phyloP scores from a whole-genome alignment of 2,797 vertebrate genomes.

The Danio kyathit region DNA sequence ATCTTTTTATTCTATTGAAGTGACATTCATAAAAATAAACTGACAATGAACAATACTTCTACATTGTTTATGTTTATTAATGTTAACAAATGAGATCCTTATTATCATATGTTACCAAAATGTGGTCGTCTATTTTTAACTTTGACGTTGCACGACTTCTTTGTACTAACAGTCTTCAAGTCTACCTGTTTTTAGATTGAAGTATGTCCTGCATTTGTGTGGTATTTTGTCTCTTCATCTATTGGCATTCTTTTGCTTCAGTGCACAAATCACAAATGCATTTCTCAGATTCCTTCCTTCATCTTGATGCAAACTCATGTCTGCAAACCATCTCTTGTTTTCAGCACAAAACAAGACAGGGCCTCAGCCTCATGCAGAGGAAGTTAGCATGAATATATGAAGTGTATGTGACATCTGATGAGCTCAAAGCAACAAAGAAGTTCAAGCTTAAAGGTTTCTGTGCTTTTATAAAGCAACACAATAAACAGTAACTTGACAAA shows the following conservation, averaged over 20 bases:
- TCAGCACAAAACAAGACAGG: neutral
- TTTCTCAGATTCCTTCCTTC: slow-evolving; percentile 14
- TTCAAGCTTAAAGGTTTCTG: slow-evolving; percentile 3
- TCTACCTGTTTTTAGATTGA: neutral
- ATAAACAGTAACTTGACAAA: slow-evolving; percentile 17
- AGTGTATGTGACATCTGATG: slow-evolving; percentile 3
- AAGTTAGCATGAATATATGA: neutral
- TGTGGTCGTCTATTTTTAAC: neutral
- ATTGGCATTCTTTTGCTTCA: neutral
- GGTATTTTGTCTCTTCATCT: slow-evolving; percentile 31
- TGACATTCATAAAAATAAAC: neutral
- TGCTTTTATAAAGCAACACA: slow-evolving; percentile 21
- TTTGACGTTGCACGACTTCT: neutral
- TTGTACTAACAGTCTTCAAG: neutral
- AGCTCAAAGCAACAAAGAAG: slow-evolving; percentile 24
- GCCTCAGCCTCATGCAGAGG: slow-evolving; percentile 30
- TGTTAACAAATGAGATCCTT: neutral
- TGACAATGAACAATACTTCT: neutral
- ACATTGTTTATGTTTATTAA: neutral
- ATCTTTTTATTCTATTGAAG: neutral
- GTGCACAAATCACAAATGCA: neutral
- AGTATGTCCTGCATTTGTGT: neutral
- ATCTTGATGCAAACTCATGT: slow-evolving; percentile 14
- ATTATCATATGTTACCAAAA: neutral
- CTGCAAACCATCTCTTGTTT: neutral